Percentiles rank a stretch among this genome's conserved stretches.
phyloP scores from a whole-genome alignment of 2,888 invertebrate genomes.

The Eupithecia subumbrata region DNA sequence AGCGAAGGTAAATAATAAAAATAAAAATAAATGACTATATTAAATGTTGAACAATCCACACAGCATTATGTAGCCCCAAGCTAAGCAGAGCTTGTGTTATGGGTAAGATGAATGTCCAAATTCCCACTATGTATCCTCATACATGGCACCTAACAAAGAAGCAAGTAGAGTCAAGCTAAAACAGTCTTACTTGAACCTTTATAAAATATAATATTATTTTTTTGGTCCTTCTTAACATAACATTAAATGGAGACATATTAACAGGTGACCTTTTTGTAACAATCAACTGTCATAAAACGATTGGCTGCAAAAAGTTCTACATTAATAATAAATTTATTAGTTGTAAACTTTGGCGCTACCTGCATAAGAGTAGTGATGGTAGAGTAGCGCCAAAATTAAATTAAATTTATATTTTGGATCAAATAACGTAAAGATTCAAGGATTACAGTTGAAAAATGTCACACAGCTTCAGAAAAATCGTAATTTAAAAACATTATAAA shows the following conservation, averaged over 20 bases:
- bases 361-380: background rate
- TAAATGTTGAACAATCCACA: too few species aligned
- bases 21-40: too few species aligned
- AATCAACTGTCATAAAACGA: constrained; percentile 77
- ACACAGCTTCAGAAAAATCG: too few species aligned
- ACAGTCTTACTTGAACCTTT: background rate
- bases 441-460: too few species aligned
- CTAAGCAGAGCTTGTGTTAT: too few species aligned
- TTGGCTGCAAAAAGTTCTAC: constrained; percentile 48
- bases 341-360: constrained; percentile 3
- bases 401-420: background rate
- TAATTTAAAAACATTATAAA: too few species aligned
- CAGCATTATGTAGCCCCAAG: too few species aligned
- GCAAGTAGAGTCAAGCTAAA: background rate
- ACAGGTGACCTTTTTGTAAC: constrained; percentile 34
- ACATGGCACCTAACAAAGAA: background rate
- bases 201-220: background rate
- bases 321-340: constrained; percentile 13
- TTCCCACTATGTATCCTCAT: too few species aligned
- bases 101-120: too few species aligned
- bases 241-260: background rate
- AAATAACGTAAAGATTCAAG: too few species aligned
- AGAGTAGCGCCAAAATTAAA: background rate
- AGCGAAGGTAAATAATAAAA: too few species aligned
- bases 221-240: background rate